These are phyloP conservation scores for Cybosia mesomella DNA, from an alignment of 2,888 invertebrate species.

Conservation along the genomic window DNA sequence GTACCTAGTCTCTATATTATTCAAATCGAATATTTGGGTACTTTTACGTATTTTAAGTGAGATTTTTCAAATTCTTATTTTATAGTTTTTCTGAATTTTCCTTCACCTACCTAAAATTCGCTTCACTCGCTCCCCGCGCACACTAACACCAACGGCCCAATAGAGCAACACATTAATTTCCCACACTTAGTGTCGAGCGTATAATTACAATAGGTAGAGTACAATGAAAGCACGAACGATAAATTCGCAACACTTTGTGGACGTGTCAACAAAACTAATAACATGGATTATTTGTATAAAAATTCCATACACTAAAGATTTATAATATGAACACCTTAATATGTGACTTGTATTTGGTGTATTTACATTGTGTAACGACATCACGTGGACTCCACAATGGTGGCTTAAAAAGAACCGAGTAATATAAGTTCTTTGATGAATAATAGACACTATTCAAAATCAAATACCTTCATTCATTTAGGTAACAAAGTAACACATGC, in stretches of 20 bases:
- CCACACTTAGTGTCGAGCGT: slow-evolving; percentile 75
- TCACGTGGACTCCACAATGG: slow-evolving; percentile 42
- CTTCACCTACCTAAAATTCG: neutral
- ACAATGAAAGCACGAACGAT: slow-evolving; percentile 64
- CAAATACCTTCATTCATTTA: neutral
- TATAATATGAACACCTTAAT: slow-evolving; percentile 44
- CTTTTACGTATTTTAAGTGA: no score
- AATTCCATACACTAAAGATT: slow-evolving; percentile 46
- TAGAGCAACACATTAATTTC: slow-evolving; percentile 70
- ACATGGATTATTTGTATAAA: slow-evolving; percentile 66
- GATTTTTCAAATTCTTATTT: neutral
- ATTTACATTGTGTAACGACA: slow-evolving; percentile 48
- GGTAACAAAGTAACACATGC: neutral
- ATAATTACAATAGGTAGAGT: slow-evolving; percentile 64
- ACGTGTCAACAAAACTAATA: slow-evolving; percentile 77
- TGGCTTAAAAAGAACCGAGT: slow-evolving; percentile 18
- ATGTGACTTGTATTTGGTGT: slow-evolving; percentile 36
- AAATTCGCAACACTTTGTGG: slow-evolving; percentile 70
- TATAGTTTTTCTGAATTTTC: neutral
- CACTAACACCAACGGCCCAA: slow-evolving; percentile 21
- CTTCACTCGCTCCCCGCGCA: slow-evolving; percentile 37
- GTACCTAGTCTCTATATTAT: no score
- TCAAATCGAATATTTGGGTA: neutral
- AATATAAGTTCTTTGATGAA: neutral
- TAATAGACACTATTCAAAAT: neutral